Evolutionary conservation across 2,888 invertebrate genomes (phyloP), one percentile per base, ranked within the genome.

Genomic region (Protophormia terraenovae): DNA sequence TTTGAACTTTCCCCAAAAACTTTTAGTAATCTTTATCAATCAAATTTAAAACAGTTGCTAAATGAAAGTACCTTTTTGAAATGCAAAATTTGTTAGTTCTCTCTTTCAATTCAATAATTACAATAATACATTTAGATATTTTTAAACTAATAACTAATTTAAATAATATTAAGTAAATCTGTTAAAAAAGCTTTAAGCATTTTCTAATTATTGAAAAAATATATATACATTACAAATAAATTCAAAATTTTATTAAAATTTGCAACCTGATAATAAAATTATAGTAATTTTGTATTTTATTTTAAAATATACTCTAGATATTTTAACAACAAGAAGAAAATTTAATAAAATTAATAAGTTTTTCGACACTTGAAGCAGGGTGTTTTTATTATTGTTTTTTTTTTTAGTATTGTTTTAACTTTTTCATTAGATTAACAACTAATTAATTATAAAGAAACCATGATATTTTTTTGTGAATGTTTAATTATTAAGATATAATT

Each of bases 131-230:
- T 19, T 35, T 35, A 29, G 0, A 5, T 8, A 16, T 35, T 10
- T 19, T 3, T 22, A 60, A 60, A 35, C 1, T 1, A 32, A 22
- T 38, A 62, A 22, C 3, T 32, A 32, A 41, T n/a, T 32, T 72
- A 29, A 73, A 16, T 27, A 47, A 10, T 32, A 16, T 71, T 71
- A 69, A 72, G 77, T 24, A 69, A 81, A 77, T 71, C 53, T 45
- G 45, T 35, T 53, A 55, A 76, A 16, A 47, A 75, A 84, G 71
- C 72, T 85, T 78, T 85, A 85, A 82, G 67, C 73, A 64, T 60
- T 55, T 64, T 24, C 50, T 69, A 69, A 69, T 41, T 16, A 4
- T 27, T 41, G n/a, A 47, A 72, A 58, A 71, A 24, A 29, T 12
- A 38, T 60, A 62, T 50, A 58, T n/a, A 66, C 19, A 22, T 41